phyloP scores from a whole-genome alignment of 2,797 vertebrate species.

The Chromobotia macracanthus region DNA sequence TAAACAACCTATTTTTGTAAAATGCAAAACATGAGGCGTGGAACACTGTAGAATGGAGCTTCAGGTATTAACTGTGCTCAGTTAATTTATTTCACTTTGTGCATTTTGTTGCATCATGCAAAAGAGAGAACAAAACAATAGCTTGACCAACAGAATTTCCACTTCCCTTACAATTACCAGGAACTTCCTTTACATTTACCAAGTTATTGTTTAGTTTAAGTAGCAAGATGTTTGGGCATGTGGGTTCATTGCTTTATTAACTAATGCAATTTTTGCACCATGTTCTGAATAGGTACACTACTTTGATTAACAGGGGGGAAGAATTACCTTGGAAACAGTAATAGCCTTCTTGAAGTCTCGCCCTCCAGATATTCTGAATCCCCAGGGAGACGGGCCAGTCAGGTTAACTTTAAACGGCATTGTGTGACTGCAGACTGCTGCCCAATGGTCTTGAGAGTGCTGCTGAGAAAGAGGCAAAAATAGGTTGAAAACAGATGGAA shows the following conservation, averaged over 20 bases:
- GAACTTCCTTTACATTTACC: conserved; percentile 73
- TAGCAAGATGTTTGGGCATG: conserved; percentile 59
- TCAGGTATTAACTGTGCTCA: neutral
- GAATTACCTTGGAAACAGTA: conserved; percentile 87
- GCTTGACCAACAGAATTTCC: conserved; percentile 40
- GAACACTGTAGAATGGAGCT: neutral
- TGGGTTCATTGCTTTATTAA: neutral
- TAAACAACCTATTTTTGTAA: neutral
- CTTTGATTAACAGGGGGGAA: conserved; percentile 41
- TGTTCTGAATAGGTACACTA: conserved; percentile 50
- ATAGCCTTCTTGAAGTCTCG: conserved; percentile 90
- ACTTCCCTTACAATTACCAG: conserved; percentile 76
- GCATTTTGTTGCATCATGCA: neutral
- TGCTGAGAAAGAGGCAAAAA: conserved; percentile 10
- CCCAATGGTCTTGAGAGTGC: conserved; percentile 34
- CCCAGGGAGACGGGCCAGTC: conserved; percentile 88
- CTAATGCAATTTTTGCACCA: conserved; percentile 35
- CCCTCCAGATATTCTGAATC: conserved; percentile 92
- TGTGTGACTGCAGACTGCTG: conserved; percentile 59
- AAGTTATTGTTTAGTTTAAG: conserved; percentile 58
- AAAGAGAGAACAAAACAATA: conserved; percentile 53
- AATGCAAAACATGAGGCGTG: neutral
- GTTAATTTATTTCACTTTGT: neutral
- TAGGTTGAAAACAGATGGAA: neutral
- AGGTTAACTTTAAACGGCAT: conserved; percentile 87